Conservation (phyloP, 2,113 vertebrate species). For the Sisor rabdophorus region DNA sequence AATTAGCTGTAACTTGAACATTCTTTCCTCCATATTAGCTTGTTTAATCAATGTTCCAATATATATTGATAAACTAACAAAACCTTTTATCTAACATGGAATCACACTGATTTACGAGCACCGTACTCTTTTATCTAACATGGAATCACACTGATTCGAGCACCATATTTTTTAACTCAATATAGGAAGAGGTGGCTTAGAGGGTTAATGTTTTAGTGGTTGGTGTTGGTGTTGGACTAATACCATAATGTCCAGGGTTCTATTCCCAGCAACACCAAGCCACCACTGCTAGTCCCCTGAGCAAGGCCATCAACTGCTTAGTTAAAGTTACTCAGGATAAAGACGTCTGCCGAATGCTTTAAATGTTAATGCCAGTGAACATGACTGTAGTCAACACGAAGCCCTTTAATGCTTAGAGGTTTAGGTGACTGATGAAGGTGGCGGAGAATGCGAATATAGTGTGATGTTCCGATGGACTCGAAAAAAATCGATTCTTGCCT, state of each 20-base stretch:
- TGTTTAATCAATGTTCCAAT: not conserved
- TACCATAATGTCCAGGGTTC: too few relatives aligned
- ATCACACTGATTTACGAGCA: not conserved
- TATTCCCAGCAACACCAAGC: too few relatives aligned
- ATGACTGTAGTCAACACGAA: not conserved
- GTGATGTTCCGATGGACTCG: conserved; percentile 31
- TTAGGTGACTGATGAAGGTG: conserved; percentile 29
- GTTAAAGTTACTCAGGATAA: too few relatives aligned
- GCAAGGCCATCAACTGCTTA: too few relatives aligned
- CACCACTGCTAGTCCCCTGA: too few relatives aligned
- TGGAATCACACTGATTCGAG: too few relatives aligned
- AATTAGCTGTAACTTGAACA: not conserved
- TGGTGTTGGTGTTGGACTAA: too few relatives aligned
- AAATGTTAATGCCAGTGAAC: not conserved
- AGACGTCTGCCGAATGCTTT: too few relatives aligned
- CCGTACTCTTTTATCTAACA: too few relatives aligned
- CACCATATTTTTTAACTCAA: too few relatives aligned
- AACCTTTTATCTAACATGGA: not conserved
- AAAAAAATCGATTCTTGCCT: conserved; percentile 42
- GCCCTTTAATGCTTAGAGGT: not conserved
- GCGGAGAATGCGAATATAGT: conserved; percentile 14
- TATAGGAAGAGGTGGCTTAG: too few relatives aligned
- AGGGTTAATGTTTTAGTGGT: too few relatives aligned
- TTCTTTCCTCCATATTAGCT: not conserved
- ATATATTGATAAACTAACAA: not conserved